Evolutionary conservation across 2,113 vertebrate species (phyloP), one percentile per base, ranked within the genome.

Genomic region (Gavia stellata): DNA sequence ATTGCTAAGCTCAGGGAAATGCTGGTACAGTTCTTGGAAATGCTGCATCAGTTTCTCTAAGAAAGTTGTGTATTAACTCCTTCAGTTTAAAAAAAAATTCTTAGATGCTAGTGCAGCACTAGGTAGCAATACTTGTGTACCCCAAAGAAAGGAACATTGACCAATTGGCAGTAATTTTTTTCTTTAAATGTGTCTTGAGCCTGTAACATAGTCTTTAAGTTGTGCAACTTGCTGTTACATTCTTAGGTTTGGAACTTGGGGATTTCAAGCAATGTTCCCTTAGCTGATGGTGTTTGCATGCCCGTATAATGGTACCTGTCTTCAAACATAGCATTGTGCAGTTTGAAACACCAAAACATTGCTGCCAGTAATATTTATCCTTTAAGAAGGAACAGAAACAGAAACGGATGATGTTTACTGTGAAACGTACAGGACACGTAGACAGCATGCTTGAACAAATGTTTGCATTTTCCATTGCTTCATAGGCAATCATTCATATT

Each of bases 1-100:
- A 17, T 26, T 95, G 68, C 36, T 75, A n/a, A 81, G 66, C 58
- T 95, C 45, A 56, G 62, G 90, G 84, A 94, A 94, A 82, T 61
- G 62, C 73, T 25, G 5, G 19, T 85, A 2, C 44, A 67, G 92
- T 93, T 97, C 89, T 90, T 95, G 87, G 89, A 92, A 94, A 59
- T 52, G 73, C 70, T 74, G 40, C 52, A 65, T 62, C 13, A 24
- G 49, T 89, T 94, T 80, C 34, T 88, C 40, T 44, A 25, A 52
- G 55, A 71, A 90, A 74, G 49, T 11, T 52, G 49, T 14, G 18
- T 45, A 8, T 94, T 86, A 70, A 88, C 24, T 68, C 58, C 36
- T 95, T 71, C 50, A 58, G n/a, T 62, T 61, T 29, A 66, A 81
- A 24, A 40, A 53, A 7, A 31, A 42, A 26, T 36, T 75, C 25